Conservation (phyloP, 2,113 vertebrate species). For the Serinus canaria region DNA sequence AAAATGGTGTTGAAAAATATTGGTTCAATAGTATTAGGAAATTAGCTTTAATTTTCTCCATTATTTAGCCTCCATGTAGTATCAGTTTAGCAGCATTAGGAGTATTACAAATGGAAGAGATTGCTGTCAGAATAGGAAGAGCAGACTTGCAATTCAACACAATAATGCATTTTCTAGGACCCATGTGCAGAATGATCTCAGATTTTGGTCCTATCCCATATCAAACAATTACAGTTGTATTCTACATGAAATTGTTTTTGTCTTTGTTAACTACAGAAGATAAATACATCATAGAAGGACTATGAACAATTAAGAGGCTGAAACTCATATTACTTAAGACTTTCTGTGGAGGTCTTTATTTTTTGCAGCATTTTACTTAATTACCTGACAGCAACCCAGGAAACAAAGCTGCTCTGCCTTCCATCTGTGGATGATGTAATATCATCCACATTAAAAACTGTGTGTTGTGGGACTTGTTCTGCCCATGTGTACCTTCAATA, state of each 20-base stretch:
- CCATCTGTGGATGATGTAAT: neutral
- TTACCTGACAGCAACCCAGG: neutral
- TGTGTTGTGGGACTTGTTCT: neutral
- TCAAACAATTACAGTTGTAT: neutral
- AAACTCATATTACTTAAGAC: neutral
- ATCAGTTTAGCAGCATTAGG: neutral
- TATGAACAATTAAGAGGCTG: neutral
- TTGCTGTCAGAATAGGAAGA: neutral
- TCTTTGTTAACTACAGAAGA: neutral
- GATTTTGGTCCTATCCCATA: neutral
- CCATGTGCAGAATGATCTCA: neutral
- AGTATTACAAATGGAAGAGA: neutral
- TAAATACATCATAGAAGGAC: neutral
- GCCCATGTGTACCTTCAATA: neutral
- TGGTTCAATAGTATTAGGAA: neutral
- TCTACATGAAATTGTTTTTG: neutral
- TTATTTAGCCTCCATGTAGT: neutral
- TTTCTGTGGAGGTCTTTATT: neutral
- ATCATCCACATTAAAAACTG: neutral
- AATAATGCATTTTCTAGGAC: neutral
- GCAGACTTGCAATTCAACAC: neutral
- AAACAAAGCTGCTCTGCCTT: neutral
- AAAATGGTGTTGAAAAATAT: neutral
- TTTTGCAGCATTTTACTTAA: conserved; percentile 3
- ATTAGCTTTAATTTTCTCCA: neutral